Conservation (phyloP, 1,140 invertebrate species). For the Heliconius himera region DNA sequence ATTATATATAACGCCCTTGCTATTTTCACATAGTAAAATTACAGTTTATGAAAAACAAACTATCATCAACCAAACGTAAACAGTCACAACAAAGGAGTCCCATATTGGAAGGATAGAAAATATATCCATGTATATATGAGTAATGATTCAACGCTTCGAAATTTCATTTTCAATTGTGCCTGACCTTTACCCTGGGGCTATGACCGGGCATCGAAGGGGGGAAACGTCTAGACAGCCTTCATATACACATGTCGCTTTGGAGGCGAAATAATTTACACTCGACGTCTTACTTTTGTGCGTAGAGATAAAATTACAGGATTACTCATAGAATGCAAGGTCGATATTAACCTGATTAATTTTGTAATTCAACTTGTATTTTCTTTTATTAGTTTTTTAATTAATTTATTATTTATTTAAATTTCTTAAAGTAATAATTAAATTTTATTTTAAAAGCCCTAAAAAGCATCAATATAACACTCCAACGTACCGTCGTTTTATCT, state of each 20-base stretch:
- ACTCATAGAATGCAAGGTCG: background rate
- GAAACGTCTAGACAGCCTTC: constrained; percentile 66
- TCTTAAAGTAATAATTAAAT: background rate
- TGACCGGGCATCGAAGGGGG: constrained; percentile 67
- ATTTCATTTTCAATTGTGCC: constrained; percentile 63
- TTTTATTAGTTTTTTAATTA: too few species aligned
- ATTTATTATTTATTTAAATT: too few species aligned
- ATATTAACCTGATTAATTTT: background rate
- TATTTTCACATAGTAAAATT: too few species aligned
- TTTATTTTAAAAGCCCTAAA: background rate
- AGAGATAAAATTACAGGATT: background rate
- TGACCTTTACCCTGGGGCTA: constrained; percentile 72
- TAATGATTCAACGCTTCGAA: constrained; percentile 38
- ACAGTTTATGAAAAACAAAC: too few species aligned
- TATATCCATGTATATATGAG: background rate
- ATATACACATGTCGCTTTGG: constrained; percentile 32
- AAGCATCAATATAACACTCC: background rate
- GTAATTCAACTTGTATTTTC: background rate
- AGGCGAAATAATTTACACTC: constrained; percentile 10
- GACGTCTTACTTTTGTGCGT: background rate
- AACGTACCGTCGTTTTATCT: constrained; percentile 24
- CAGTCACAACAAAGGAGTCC: background rate
- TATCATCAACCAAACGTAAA: constrained; percentile 6
- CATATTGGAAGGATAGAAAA: constrained; percentile 1
- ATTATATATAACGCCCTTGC: too few species aligned